phyloP scores from a whole-genome alignment of 53 echinoderm and acorn worm genomes.

The Arbacia lixula region DNA sequence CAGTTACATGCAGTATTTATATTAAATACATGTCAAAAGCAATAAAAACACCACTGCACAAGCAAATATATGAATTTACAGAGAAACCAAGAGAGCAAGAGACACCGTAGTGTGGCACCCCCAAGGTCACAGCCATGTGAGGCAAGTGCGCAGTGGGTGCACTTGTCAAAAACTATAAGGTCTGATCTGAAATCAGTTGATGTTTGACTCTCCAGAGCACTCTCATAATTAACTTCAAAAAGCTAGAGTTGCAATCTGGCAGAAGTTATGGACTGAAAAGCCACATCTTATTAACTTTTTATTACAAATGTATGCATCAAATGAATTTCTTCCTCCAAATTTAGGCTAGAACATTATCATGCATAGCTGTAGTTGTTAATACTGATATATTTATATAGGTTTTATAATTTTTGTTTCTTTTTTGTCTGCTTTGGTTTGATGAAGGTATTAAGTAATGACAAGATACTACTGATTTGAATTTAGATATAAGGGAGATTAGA shows the following conservation, averaged over 20 bases:
- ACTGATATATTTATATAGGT: slow-evolving; percentile 45
- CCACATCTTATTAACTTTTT: slow-evolving; percentile 54
- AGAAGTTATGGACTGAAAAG: slow-evolving; percentile 25
- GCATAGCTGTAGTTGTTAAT: slow-evolving; percentile 25
- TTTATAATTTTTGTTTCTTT: slow-evolving; percentile 17
- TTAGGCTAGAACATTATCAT: slow-evolving; percentile 35
- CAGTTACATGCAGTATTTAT: slow-evolving; percentile 58
- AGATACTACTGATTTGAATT: slow-evolving; percentile 21
- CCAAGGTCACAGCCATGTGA: not conserved
- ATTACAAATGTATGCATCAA: slow-evolving; percentile 63
- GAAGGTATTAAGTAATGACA: slow-evolving; percentile 44
- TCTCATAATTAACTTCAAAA: not conserved
- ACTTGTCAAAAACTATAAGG: not conserved
- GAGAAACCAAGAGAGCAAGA: slow-evolving; percentile 54
- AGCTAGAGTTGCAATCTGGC: slow-evolving; percentile 48
- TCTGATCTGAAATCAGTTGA: slow-evolving; percentile 50
- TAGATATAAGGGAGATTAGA: slow-evolving; percentile 38
- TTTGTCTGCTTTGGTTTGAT: slow-evolving; percentile 40
- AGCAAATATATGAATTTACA: slow-evolving; percentile 80
- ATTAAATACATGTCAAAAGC: slow-evolving; percentile 62
- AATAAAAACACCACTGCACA: slow-evolving; percentile 57
- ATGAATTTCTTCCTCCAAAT: slow-evolving; percentile 61
- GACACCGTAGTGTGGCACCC: not conserved
- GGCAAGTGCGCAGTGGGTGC: not conserved
- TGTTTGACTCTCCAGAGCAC: slow-evolving; percentile 31